These are phyloP conservation scores for Calyptommatus sinebrachiatus DNA, from an alignment of 2,113 vertebrate genomes.

Conservation along the genomic window DNA sequence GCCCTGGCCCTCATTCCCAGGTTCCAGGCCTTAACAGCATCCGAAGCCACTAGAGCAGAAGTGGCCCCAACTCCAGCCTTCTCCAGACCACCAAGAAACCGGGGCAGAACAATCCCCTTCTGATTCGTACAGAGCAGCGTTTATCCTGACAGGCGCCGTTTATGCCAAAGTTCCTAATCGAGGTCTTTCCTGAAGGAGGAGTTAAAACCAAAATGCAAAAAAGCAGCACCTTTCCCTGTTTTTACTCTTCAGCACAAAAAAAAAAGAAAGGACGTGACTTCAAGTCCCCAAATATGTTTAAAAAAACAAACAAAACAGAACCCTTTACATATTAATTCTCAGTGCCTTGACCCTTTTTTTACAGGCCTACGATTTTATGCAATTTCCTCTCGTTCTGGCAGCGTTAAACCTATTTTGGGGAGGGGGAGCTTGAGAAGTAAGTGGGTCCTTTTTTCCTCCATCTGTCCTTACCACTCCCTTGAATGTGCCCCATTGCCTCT, in stretches of 20 bases:
- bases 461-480: too few species aligned
- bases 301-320: not conserved
- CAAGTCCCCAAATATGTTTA: not conserved
- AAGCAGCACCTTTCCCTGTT: not conserved
- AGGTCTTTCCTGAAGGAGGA: not conserved
- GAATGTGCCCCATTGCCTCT: too few species aligned
- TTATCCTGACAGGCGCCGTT: not conserved
- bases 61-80: not conserved
- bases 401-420: not conserved
- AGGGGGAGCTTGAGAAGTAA: too few species aligned
- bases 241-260: constrained; percentile 16
- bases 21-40: not conserved
- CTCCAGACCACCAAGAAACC: too few species aligned
- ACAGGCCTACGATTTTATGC: constrained; percentile 32
- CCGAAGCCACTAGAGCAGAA: too few species aligned
- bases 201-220: not conserved
- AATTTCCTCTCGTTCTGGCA: not conserved
- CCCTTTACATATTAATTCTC: not conserved
- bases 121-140: not conserved
- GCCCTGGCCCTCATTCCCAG: too few species aligned
- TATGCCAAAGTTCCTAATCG: not conserved
- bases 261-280: not conserved
- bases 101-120: not conserved
- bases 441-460: not conserved
- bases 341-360: constrained; percentile 29